A percentile compares a stretch with the other conserved stretches of the same genome.
These are phyloP conservation scores for Heliconius hermathena DNA, from an alignment of 1,140 invertebrate species.

Conservation along the genomic window DNA sequence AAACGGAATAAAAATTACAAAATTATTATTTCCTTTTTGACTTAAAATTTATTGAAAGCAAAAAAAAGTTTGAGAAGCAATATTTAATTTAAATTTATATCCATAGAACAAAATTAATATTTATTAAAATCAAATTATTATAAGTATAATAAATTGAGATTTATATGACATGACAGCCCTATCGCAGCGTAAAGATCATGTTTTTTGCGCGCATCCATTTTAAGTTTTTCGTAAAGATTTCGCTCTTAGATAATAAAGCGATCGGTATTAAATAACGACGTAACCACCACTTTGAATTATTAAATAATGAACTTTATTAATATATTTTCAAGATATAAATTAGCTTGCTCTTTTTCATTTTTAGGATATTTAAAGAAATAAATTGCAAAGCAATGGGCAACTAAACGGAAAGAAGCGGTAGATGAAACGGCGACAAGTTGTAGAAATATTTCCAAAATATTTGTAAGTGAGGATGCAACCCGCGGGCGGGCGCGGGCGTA, in stretches of 20 bases:
- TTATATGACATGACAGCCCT: slow-evolving; percentile 70
- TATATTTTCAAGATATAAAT: neutral
- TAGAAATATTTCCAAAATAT: slow-evolving; percentile 82
- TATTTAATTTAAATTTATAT: neutral
- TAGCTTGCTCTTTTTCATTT: neutral
- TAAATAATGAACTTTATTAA: slow-evolving; percentile 29
- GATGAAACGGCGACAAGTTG: slow-evolving; percentile 79
- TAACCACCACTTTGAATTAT: slow-evolving; percentile 22
- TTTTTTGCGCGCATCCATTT: slow-evolving; percentile 75
- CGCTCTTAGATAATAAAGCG: slow-evolving; percentile 71
- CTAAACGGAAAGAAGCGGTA: slow-evolving; percentile 79
- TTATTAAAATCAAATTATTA: slow-evolving; percentile 27
- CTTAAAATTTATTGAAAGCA: neutral
- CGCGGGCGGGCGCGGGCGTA: slow-evolving; percentile 43
- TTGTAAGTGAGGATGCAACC: slow-evolving; percentile 71
- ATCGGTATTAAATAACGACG: slow-evolving; percentile 20
- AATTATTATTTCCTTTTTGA: neutral
- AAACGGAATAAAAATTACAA: neutral
- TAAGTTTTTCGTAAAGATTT: slow-evolving; percentile 79
- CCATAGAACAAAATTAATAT: slow-evolving; percentile 3
- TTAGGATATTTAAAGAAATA: slow-evolving; percentile 16
- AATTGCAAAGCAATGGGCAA: slow-evolving; percentile 41
- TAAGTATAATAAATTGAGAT: slow-evolving; percentile 61
- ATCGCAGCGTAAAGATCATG: slow-evolving; percentile 44
- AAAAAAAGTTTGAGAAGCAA: neutral